phyloP scores from a whole-genome alignment of 2,888 invertebrate species.

The Ariolimax columbianus region DNA sequence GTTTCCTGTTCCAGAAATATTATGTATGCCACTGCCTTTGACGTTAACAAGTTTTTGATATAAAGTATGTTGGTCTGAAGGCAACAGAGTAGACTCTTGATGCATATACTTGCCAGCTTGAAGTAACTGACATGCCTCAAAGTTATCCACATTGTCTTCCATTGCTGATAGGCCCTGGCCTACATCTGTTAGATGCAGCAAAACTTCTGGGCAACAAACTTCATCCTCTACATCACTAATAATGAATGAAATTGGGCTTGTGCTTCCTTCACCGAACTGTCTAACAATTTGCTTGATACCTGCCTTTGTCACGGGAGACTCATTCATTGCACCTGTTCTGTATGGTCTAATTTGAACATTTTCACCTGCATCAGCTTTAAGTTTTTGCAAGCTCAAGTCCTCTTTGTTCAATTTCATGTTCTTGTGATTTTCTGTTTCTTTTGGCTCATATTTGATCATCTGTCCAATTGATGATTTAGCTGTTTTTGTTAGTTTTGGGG shows the following conservation, averaged over 20 bases:
- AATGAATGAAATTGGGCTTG: neutral
- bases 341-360: neutral
- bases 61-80: too few relatives aligned
- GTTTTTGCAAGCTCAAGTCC: neutral
- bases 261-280: neutral
- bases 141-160: neutral
- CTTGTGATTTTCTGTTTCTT: conserved; percentile 20
- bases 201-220: neutral
- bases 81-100: too few relatives aligned
- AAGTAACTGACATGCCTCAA: too few relatives aligned
- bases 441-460: conserved; percentile 31
- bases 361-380: neutral
- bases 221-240: neutral
- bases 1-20: neutral
- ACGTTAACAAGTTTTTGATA: neutral
- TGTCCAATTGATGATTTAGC: neutral
- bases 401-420: too few relatives aligned
- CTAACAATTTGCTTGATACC: conserved; percentile 36
- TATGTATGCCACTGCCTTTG: neutral
- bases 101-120: too few relatives aligned
- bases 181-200: neutral
- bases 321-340: conserved; percentile 19
- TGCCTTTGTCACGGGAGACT: conserved; percentile 5
- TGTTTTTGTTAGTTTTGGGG: conserved; percentile 2
- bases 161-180: neutral